phyloP scores from a whole-genome alignment of 2,888 invertebrate species.

The Cremastobaeus sp. region DNA sequence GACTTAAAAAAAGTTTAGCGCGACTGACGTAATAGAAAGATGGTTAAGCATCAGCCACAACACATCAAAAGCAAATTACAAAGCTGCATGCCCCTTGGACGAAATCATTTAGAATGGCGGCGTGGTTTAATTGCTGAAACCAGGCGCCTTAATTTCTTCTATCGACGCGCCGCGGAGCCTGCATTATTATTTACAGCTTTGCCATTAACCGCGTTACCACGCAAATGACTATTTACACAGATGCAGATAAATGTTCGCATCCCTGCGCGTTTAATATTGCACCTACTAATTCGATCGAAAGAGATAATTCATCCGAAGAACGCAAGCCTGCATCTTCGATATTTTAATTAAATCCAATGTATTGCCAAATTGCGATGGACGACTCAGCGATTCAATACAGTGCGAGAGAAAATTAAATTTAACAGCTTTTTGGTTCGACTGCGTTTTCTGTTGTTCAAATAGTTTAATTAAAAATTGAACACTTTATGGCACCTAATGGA shows the following conservation, averaged over 20 bases:
- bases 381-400: background rate
- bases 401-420: conserved; percentile 6
- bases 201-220: conserved; percentile 51
- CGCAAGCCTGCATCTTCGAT: conserved; percentile 34
- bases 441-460: no score
- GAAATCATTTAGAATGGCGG: conserved; percentile 23
- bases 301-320: conserved; percentile 48
- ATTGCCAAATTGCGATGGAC: conserved; percentile 24
- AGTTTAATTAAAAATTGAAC: no score
- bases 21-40: no score
- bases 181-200: conserved; percentile 53
- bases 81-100: conserved; percentile 17
- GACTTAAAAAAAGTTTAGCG: no score
- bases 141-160: conserved; percentile 49
- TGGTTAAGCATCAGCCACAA: conserved; percentile 8
- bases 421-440: background rate
- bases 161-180: conserved; percentile 30
- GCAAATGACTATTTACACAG: conserved; percentile 59
- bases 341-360: conserved; percentile 50
- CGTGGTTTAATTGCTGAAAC: conserved; percentile 42
- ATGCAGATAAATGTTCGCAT: conserved; percentile 58
- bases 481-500: no score
- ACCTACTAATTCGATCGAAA: conserved; percentile 44
- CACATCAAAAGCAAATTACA: conserved; percentile 21
- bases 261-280: conserved; percentile 47